Percentiles rank a stretch among this genome's conserved stretches.
phyloP scores from a whole-genome alignment of 1,140 invertebrate species.

The Drosophila carrolli region DNA sequence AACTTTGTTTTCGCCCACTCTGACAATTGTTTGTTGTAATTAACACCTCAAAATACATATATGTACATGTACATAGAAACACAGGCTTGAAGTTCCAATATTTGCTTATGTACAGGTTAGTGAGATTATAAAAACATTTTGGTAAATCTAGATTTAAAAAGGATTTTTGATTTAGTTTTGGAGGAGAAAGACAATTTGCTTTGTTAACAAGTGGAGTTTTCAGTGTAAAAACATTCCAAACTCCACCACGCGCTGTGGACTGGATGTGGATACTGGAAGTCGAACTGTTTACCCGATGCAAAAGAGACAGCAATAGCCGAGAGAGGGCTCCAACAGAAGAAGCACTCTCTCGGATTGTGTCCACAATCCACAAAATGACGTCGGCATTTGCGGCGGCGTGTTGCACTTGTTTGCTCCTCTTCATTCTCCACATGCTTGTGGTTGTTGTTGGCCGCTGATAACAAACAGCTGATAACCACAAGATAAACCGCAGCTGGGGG shows the following conservation, averaged over 20 bases:
- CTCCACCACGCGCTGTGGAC: slow-evolving; percentile 63
- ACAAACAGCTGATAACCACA: slow-evolving; percentile 52
- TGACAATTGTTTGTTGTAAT: no score
- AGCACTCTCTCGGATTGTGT: background rate
- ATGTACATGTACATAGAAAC: no score
- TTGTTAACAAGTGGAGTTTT: background rate
- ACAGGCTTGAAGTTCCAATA: no score
- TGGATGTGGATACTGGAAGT: slow-evolving; percentile 62
- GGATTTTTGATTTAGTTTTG: background rate
- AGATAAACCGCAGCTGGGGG: slow-evolving; percentile 36
- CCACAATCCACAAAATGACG: slow-evolving; percentile 32
- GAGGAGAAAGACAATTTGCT: no score
- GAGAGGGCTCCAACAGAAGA: slow-evolving; percentile 17
- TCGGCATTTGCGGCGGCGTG: slow-evolving; percentile 65
- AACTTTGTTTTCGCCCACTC: no score
- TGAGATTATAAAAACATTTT: no score
- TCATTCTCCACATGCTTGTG: slow-evolving; percentile 41
- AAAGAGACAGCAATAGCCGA: slow-evolving; percentile 1
- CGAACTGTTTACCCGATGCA: background rate
- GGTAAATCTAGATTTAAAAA: no score
- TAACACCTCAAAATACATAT: no score
- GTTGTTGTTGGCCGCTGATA: slow-evolving; percentile 36
- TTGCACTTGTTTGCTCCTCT: slow-evolving; percentile 61
- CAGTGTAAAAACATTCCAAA: slow-evolving; percentile 45
- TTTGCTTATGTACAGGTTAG: no score